These are phyloP conservation scores for Plecturocebus donacophilus DNA, from an alignment of 2,113 vertebrate genomes.

Conservation along the genomic window DNA sequence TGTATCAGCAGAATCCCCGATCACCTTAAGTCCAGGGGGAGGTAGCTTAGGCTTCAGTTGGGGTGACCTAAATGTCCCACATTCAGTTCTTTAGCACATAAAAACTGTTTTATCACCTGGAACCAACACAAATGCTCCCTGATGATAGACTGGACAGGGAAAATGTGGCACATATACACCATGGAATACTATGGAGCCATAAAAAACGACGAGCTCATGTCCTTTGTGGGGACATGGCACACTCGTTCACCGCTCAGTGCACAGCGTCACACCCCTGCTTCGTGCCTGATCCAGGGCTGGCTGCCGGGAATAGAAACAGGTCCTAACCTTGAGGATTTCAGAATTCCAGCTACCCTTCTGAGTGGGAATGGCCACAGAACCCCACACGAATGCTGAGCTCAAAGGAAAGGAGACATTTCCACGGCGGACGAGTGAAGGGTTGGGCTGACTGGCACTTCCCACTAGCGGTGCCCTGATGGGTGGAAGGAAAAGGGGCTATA, in stretches of 20 bases:
- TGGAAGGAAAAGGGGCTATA: background rate
- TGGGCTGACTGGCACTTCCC: background rate
- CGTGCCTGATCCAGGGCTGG: background rate
- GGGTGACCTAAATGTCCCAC: background rate
- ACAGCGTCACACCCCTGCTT: background rate
- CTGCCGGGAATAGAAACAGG: background rate
- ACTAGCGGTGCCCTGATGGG: background rate
- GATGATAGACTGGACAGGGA: too few species aligned
- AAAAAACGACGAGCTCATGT: too few species aligned
- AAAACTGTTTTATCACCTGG: too few species aligned
- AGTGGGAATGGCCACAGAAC: background rate
- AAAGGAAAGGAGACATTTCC: background rate
- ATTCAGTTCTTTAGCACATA: too few species aligned
- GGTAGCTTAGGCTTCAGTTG: background rate
- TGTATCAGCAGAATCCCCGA: background rate
- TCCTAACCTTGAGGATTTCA: background rate
- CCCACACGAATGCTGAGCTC: background rate
- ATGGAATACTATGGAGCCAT: too few species aligned
- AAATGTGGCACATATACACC: too few species aligned
- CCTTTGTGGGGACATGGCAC: too few species aligned
- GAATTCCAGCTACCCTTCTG: background rate
- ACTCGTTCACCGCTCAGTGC: background rate
- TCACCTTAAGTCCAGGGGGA: too few species aligned
- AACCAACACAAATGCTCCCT: too few species aligned
- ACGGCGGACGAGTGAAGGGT: background rate